Evolutionary conservation across 2,797 vertebrate genomes (phyloP), one percentile per base, ranked within the genome.

Genomic region (Pempheris klunzingeri): DNA sequence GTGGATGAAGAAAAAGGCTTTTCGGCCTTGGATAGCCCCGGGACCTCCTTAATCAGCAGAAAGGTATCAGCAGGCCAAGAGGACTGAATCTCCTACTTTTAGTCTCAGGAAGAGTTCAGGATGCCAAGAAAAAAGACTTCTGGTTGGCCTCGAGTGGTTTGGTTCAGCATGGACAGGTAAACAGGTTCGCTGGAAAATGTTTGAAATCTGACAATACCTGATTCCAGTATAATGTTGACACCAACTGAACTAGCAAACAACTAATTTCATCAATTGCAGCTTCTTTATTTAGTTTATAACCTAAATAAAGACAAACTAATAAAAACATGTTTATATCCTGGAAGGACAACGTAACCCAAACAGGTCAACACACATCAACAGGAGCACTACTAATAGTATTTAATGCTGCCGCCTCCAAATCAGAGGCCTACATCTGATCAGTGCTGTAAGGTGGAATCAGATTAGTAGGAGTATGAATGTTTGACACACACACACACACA

Each of bases 211-310:
- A 50, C 6, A 26, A 60, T 11, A 66, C 11, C 26, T 47, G 24
- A 52, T 2, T 14, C 15, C 28, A 53, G 30, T 47, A 47, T 54
- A n/a, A 57, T 22, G 14, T 67, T 58, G 44, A 69, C 8, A 52
- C 7, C 3, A 52, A 41, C 50, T 39, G 5, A 67, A 39, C 38
- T 6, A 49, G 30, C 7, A 50, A 58, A 81, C 36, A 63, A 13
- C n/a, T 18, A 50, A 34, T 44, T 68, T 70, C 26, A 47, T 54
- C 4, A 28, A 43, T 5, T 36, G 36, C 20, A 36, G 43, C 49
- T 58, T 71, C 32, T 60, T 26, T 24, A 28, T 72, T 67, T 80
- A 39, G 26, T 67, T 81, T 36, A 30, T 44, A n/a, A n/a, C n/a
- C n/a, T n/a, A n/a, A n/a, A n/a, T n/a, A n/a, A n/a, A n/a, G n/a